These are phyloP conservation scores for Grantiella picta DNA, from an alignment of 2,113 vertebrate species.

Conservation along the genomic window DNA sequence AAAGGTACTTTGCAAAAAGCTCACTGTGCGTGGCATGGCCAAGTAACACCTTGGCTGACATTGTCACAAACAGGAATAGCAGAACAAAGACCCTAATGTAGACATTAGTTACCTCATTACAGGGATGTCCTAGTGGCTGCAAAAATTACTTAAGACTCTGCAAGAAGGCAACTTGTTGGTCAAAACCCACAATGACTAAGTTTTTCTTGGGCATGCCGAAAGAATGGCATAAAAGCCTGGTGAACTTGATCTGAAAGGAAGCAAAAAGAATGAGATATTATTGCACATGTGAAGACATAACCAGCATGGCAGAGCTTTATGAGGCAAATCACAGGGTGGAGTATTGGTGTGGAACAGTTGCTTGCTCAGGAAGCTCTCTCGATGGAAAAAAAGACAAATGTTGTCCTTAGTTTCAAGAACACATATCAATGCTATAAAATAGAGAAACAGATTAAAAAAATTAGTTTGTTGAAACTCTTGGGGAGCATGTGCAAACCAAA, in stretches of 20 bases:
- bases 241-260: neutral
- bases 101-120: neutral
- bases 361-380: neutral
- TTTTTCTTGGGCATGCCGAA: neutral
- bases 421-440: neutral
- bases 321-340: neutral
- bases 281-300: neutral
- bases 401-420: neutral
- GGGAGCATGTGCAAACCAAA: neutral
- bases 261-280: neutral
- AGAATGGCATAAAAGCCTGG: neutral
- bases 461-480: neutral
- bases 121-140: neutral
- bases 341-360: neutral
- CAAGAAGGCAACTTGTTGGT: neutral
- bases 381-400: neutral
- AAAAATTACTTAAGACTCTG: neutral
- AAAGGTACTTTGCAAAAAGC: neutral
- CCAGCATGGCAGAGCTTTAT: neutral
- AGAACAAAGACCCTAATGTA: neutral
- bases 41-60: neutral
- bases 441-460: neutral
- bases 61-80: neutral
- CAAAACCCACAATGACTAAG: neutral
- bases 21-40: neutral